A percentile compares a stretch with the other conserved stretches of the same genome.
Conservation (phyloP, 1,140 invertebrate species). For the Hyposmocoma kahamanoa region DNA sequence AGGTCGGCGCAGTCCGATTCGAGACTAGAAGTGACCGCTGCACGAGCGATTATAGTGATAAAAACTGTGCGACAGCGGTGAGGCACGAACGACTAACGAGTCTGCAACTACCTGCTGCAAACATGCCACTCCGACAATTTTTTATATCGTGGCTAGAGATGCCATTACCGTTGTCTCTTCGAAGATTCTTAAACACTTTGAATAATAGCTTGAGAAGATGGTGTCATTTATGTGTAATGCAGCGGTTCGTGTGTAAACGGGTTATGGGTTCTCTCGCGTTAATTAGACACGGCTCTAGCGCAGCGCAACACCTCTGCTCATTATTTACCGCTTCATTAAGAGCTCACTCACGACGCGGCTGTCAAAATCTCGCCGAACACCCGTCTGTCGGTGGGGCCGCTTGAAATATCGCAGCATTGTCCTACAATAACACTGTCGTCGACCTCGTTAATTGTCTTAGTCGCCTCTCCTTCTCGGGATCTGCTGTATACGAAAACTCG, state of each 20-base stretch:
- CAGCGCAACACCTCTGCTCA: constrained; percentile 59
- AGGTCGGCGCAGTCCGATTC: constrained; percentile 49
- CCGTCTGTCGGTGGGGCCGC: constrained; percentile 37
- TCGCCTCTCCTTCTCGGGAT: constrained; percentile 24
- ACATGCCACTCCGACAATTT: constrained; percentile 14
- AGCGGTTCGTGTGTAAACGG: constrained; percentile 25
- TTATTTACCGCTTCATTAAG: constrained; percentile 72
- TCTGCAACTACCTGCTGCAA: constrained; percentile 31
- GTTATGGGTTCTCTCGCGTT: constrained; percentile 32
- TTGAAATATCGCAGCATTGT: constrained; percentile 61
- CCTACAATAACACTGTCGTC: constrained; percentile 64
- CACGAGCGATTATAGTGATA: constrained; percentile 50
- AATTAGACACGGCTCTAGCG: constrained; percentile 59
- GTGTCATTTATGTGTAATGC: constrained; percentile 7
- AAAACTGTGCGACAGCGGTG: constrained; percentile 46
- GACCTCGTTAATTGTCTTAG: constrained; percentile 56
- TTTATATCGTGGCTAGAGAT: constrained; percentile 11
- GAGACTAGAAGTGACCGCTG: constrained; percentile 60
- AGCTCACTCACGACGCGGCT: constrained; percentile 56
- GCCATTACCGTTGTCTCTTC: constrained; percentile 12
- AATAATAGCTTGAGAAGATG: constrained; percentile 16
- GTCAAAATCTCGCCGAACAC: constrained; percentile 63
- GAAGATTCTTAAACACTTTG: neutral
- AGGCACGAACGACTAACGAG: constrained; percentile 40
- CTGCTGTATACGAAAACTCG: constrained; percentile 25